Conservation (phyloP, 2,888 invertebrate species). For the Heliconius hortense region DNA sequence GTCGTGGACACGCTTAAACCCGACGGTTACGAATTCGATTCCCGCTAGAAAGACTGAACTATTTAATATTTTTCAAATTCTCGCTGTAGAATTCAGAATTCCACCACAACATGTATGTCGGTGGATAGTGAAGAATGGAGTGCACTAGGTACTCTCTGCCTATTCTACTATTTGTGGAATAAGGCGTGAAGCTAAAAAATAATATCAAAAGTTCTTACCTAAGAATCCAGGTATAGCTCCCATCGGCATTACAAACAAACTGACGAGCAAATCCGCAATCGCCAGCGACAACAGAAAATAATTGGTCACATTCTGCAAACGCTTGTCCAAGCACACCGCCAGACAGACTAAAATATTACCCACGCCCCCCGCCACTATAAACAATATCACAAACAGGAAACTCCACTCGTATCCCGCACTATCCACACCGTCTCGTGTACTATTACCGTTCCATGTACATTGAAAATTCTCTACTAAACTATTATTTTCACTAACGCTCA, state of each 20-base stretch:
- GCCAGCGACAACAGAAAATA: constrained; percentile 96
- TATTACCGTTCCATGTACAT: constrained; percentile 67
- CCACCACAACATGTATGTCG: too few relatives aligned
- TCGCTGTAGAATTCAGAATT: too few relatives aligned
- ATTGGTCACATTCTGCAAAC: constrained; percentile 97
- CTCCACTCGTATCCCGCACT: constrained; percentile 87
- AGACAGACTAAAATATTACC: constrained; percentile 97
- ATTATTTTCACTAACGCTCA: constrained; percentile 51
- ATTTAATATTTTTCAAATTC: too few relatives aligned
- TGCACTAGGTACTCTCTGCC: too few relatives aligned
- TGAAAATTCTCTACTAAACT: constrained; percentile 59
- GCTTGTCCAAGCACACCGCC: constrained; percentile 94
- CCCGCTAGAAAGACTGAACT: too few relatives aligned
- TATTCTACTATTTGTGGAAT: too few relatives aligned
- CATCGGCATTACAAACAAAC: constrained; percentile 97
- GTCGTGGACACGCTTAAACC: too few relatives aligned
- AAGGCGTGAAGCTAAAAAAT: too few relatives aligned
- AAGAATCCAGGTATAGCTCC: constrained; percentile 96
- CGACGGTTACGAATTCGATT: too few relatives aligned
- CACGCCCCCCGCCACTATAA: constrained; percentile 93
- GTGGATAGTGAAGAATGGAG: too few relatives aligned
- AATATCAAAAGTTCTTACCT: constrained; percentile 83
- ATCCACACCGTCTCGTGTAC: constrained; percentile 50
- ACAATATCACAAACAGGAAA: constrained; percentile 91
- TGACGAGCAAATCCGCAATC: constrained; percentile 95